Evolutionary conservation across 2,888 invertebrate genomes (phyloP).

Genomic region (Cacoxenus indagator): DNA sequence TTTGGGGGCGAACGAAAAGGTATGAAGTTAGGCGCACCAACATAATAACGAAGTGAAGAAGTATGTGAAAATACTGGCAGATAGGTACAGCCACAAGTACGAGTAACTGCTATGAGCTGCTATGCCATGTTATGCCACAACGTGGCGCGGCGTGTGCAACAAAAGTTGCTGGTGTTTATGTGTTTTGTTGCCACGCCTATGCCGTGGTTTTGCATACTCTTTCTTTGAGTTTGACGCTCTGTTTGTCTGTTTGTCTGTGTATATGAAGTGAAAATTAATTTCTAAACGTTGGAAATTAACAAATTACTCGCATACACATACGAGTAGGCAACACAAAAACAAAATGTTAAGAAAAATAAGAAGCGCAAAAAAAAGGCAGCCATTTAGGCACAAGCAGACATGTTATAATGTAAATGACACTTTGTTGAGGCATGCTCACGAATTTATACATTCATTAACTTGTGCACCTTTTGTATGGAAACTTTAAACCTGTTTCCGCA

Average conservation of each 20-base stretch:
- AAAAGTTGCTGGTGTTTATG: not conserved
- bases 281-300: slow-evolving; percentile 66
- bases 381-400: slow-evolving; percentile 52
- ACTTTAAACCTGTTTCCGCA: too few species aligned
- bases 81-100: not conserved
- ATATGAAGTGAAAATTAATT: slow-evolving; percentile 65
- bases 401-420: slow-evolving; percentile 53
- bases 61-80: not conserved
- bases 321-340: not conserved
- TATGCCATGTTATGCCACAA: not conserved
- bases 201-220: slow-evolving; percentile 27
- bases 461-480: not conserved
- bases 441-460: slow-evolving; percentile 2
- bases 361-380: not conserved
- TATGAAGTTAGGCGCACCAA: slow-evolving; percentile 9
- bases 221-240: too few species aligned
- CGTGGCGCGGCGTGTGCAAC: slow-evolving; percentile 6
- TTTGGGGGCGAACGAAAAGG: slow-evolving; percentile 35
- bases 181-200: slow-evolving; percentile 27
- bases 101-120: too few species aligned
- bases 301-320: slow-evolving; percentile 46
- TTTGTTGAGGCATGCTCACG: slow-evolving; percentile 12
- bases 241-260: slow-evolving; percentile 42
- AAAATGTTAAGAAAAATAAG: not conserved
- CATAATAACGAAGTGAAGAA: too few species aligned